Conservation (phyloP, 2,113 vertebrate species). For the Gallinago jamesoni region DNA sequence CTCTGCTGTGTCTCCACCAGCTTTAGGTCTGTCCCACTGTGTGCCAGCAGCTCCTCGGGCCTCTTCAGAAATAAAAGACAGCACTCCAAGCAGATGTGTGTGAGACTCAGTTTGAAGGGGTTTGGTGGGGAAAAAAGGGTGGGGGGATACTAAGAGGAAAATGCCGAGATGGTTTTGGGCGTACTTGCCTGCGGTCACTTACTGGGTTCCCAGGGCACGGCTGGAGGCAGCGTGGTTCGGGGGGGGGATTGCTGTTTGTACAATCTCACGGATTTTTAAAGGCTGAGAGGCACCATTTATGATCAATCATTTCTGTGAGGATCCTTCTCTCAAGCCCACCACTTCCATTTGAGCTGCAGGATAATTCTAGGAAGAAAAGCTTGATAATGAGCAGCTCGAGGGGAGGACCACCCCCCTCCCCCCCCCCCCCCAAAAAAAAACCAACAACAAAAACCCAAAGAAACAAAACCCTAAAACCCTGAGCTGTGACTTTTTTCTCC, state of each 20-base stretch:
- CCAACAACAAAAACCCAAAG: too few species aligned
- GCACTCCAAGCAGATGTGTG: neutral
- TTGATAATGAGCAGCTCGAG: neutral
- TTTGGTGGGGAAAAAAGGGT: neutral
- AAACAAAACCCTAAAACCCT: too few species aligned
- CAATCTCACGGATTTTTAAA: neutral
- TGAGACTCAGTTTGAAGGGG: neutral
- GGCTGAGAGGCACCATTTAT: neutral
- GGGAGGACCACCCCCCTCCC: neutral
- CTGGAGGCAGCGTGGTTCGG: neutral
- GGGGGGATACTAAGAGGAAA: neutral
- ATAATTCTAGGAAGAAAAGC: neutral
- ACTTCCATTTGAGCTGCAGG: neutral
- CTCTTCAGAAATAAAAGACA: neutral
- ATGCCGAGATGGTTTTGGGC: neutral
- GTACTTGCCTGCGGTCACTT: neutral
- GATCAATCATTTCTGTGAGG: neutral
- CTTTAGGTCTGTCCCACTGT: neutral
- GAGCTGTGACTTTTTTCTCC: neutral
- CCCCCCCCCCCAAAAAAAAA: neutral
- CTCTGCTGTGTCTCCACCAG: fast-evolving
- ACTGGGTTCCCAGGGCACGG: neutral
- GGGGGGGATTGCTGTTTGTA: neutral
- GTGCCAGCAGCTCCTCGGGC: neutral
- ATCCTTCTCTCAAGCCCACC: neutral